A percentile compares a stretch with the other conserved stretches of the same genome.
Evolutionary conservation across 2,888 invertebrate species (phyloP).

Genomic region (Drosophila dives): DNA sequence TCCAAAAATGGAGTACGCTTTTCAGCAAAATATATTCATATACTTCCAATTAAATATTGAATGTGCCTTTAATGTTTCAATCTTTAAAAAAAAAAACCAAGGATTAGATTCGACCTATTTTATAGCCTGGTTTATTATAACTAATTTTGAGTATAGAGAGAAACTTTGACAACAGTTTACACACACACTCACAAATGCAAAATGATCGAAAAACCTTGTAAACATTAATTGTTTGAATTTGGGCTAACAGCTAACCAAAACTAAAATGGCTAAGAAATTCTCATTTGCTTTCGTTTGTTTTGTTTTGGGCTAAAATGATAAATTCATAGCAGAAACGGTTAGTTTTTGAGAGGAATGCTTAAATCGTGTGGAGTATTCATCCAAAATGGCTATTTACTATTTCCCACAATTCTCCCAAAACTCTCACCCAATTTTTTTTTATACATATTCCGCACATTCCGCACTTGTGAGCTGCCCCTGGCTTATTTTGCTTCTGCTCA

Average conservation of each 20-base stretch:
- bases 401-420: not conserved
- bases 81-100: not conserved
- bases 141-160: not conserved
- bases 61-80: not conserved
- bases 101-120: not conserved
- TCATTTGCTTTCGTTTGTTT: not conserved
- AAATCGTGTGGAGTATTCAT: constrained; percentile 22
- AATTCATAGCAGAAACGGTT: constrained; percentile 8
- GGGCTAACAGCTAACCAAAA: no score
- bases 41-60: not conserved
- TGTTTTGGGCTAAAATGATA: not conserved
- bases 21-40: constrained; percentile 1
- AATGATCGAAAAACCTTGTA: no score
- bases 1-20: constrained; percentile 49
- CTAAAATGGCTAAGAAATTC: not conserved
- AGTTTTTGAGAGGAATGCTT: constrained; percentile 16
- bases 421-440: not conserved
- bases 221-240: no score
- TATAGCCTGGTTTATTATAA: not conserved
- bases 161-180: not conserved
- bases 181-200: not conserved
- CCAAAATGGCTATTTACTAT: constrained; percentile 19
- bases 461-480: constrained; percentile 12
- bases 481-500: not conserved
- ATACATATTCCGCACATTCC: not conserved